A percentile compares a stretch with the other conserved stretches of the same genome.
Conservation (phyloP, 2,888 invertebrate genomes). For the Epirrita christyi region DNA sequence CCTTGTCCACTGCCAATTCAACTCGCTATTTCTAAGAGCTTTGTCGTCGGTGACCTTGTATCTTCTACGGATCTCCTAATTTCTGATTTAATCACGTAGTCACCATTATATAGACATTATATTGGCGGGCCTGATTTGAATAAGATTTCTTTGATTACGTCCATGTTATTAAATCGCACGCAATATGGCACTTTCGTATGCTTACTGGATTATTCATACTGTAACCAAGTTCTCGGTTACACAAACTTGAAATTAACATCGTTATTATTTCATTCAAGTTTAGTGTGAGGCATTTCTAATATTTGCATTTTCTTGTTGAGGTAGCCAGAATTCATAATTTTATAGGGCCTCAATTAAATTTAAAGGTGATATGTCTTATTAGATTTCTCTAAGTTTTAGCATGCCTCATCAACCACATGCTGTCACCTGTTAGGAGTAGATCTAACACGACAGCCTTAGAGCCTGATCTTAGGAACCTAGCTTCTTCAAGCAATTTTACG, state of each 20-base stretch:
- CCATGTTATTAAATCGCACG: constrained; percentile 21
- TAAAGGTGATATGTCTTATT: no score
- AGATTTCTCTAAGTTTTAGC: no score
- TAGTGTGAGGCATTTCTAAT: constrained; percentile 8
- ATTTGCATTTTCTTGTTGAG: constrained; percentile 7
- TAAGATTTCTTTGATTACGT: constrained; percentile 23
- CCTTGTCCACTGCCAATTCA: no score
- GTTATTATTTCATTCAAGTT: constrained; percentile 17
- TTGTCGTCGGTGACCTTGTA: no score
- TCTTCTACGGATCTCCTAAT: no score
- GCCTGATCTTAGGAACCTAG: no score
- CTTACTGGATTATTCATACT: constrained; percentile 22
- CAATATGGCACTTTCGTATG: constrained; percentile 27
- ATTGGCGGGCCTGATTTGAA: constrained; percentile 23
- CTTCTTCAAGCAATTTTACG: no score
- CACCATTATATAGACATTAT: constrained; percentile 1
- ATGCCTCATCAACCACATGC: no score
- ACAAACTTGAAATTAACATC: constrained; percentile 14
- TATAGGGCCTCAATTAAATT: background rate
- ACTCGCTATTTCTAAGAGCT: no score
- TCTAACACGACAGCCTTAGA: no score
- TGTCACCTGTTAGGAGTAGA: no score
- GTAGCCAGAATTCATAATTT: constrained; percentile 1
- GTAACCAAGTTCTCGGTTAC: constrained; percentile 12
- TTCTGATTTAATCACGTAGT: background rate